Conservation (phyloP, 37 sponge, comb jelly and placozoan genomes). For the Axinella damicornis region DNA sequence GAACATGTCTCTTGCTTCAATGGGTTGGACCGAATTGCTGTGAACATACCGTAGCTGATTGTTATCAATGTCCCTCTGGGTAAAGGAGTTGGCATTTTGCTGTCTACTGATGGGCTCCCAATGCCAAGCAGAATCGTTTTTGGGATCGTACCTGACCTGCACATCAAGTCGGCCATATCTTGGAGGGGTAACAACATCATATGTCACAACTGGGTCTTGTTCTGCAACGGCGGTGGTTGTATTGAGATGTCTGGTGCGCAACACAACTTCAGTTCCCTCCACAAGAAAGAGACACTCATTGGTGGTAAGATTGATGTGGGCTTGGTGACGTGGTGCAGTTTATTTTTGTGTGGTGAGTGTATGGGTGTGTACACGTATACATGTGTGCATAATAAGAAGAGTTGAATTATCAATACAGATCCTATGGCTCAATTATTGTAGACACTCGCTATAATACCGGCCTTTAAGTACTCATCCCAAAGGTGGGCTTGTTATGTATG, state of each 20-base stretch:
- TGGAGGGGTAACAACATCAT: constrained; percentile 11
- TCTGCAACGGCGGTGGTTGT: constrained; percentile 49
- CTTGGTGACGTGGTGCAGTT: too few species aligned
- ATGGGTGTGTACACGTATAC: too few species aligned
- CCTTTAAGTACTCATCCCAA: too few species aligned
- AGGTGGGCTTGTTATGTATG: too few species aligned
- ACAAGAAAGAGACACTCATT: constrained; percentile 27
- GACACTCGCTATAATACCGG: too few species aligned
- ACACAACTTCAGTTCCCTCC: neutral
- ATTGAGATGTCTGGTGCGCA: constrained; percentile 22
- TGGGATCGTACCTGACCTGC: too few species aligned
- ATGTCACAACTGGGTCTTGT: constrained; percentile 36
- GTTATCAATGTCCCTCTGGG: constrained; percentile 35
- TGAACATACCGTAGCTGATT: constrained; percentile 45
- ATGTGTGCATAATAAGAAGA: too few species aligned
- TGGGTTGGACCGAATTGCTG: neutral
- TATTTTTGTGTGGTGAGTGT: too few species aligned
- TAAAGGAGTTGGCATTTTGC: constrained; percentile 25
- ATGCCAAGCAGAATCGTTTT: too few species aligned
- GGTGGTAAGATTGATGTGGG: neutral
- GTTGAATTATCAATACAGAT: too few species aligned
- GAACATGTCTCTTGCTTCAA: neutral
- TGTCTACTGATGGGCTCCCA: neutral
- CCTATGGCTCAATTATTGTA: too few species aligned
- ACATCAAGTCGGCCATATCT: constrained; percentile 11